A percentile compares a stretch with the other conserved stretches of the same genome.
Evolutionary conservation across 2,888 invertebrate species (phyloP).

Genomic region (Cheilosia urbana): DNA sequence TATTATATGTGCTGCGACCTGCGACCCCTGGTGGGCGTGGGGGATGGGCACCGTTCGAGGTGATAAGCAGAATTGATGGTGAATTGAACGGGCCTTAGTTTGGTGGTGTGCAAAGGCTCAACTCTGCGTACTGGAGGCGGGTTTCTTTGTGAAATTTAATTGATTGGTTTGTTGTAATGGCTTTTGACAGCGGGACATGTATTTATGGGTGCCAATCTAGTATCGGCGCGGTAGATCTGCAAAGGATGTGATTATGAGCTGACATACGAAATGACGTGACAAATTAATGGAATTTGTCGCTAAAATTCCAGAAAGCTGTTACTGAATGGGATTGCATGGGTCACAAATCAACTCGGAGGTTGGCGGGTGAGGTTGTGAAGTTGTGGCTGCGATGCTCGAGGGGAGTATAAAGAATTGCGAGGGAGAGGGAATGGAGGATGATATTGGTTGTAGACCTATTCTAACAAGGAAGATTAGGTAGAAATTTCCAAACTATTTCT

Average conservation of each 20-base stretch:
- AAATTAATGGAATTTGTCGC: slow-evolving; percentile 66
- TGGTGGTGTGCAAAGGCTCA: slow-evolving; percentile 31
- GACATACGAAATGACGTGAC: slow-evolving; percentile 61
- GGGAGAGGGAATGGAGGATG: no score
- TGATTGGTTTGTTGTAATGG: slow-evolving; percentile 68
- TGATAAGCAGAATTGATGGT: slow-evolving; percentile 67
- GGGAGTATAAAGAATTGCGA: no score
- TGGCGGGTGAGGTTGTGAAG: background rate
- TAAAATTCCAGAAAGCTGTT: background rate
- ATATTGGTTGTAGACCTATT: no score
- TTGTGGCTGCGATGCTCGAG: no score
- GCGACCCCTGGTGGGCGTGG: slow-evolving; percentile 32
- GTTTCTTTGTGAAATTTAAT: slow-evolving; percentile 66
- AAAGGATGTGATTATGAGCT: slow-evolving; percentile 50
- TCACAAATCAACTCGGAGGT: slow-evolving; percentile 40
- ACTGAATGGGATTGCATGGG: slow-evolving; percentile 11
- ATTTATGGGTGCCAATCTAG: slow-evolving; percentile 62
- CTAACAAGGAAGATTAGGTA: no score
- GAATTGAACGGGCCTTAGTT: slow-evolving; percentile 49
- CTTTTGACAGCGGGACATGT: slow-evolving; percentile 67
- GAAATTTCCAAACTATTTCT: no score
- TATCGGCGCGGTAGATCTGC: slow-evolving; percentile 6
- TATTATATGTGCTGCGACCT: slow-evolving; percentile 32
- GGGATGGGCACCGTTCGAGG: slow-evolving; percentile 19
- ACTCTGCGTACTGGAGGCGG: background rate